Conservation (phyloP, 2,113 vertebrate species). For the Emydura subglobosa region DNA sequence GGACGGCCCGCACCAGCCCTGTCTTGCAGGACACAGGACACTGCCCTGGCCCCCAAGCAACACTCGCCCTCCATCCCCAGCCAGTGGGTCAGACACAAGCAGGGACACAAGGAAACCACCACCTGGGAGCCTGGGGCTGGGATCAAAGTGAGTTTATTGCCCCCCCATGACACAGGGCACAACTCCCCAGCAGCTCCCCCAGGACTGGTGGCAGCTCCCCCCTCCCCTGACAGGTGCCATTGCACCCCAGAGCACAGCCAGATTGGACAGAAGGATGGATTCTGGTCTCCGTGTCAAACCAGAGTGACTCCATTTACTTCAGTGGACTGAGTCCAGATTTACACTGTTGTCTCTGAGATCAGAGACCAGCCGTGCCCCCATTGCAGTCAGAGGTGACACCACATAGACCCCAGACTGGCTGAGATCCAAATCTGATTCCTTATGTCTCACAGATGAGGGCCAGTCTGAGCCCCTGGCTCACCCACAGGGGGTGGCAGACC, state of each 20-base stretch:
- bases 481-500: too few species aligned
- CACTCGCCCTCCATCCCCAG: too few species aligned
- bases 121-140: not conserved
- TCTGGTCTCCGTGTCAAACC: not conserved
- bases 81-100: not conserved
- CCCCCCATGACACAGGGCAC: too few species aligned
- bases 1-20: not conserved
- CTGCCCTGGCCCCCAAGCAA: too few species aligned
- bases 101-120: not conserved
- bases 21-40: too few species aligned
- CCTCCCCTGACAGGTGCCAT: too few species aligned
- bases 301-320: not conserved
- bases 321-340: not conserved
- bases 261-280: not conserved
- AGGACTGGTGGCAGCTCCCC: not conserved
- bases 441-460: too few species aligned
- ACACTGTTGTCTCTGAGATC: not conserved
- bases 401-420: too few species aligned
- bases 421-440: not conserved
- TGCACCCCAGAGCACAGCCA: not conserved
- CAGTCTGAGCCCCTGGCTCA: too few species aligned
- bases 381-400: too few species aligned
- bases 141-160: not conserved
- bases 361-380: too few species aligned
- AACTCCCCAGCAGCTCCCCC: too few species aligned